A percentile compares a stretch with the other conserved stretches of the same genome.
Evolutionary conservation across 2,797 vertebrate species (phyloP).

Genomic region (Notoglanidium macrostoma): DNA sequence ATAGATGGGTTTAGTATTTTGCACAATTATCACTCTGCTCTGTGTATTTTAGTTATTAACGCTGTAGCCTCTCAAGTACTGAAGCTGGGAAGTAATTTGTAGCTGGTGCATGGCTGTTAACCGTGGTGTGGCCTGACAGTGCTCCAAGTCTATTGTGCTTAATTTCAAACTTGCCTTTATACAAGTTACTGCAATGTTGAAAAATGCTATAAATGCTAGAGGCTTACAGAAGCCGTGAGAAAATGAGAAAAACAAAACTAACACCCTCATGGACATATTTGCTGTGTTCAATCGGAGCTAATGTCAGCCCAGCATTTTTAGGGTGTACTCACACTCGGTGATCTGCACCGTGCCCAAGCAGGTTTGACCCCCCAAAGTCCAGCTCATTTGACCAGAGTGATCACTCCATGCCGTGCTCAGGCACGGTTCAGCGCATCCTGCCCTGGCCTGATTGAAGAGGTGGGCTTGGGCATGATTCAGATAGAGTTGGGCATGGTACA

Average conservation of each 20-base stretch:
- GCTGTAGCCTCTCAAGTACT: neutral
- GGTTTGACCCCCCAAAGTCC: too few species aligned
- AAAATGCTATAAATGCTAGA: neutral
- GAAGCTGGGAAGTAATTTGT: neutral
- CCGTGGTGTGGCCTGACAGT: neutral
- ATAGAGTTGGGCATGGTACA: too few species aligned
- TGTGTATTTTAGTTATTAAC: neutral
- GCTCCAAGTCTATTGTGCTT: neutral
- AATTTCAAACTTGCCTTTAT: neutral
- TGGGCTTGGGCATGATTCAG: too few species aligned
- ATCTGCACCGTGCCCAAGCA: too few species aligned
- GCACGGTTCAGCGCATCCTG: too few species aligned
- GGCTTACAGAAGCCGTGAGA: neutral
- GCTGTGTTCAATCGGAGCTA: neutral
- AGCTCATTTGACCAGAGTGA: too few species aligned
- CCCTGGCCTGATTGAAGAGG: too few species aligned
- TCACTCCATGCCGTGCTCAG: too few species aligned
- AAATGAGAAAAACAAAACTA: neutral
- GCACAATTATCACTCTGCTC: neutral
- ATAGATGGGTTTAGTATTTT: neutral
- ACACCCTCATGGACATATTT: too few species aligned
- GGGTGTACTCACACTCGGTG: too few species aligned
- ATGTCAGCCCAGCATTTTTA: neutral
- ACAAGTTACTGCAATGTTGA: neutral
- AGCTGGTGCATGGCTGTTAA: neutral